Percentiles rank a stretch among this genome's conserved stretches.
Conservation (phyloP, 2,888 invertebrate species). For the Drosophila mettleri region DNA sequence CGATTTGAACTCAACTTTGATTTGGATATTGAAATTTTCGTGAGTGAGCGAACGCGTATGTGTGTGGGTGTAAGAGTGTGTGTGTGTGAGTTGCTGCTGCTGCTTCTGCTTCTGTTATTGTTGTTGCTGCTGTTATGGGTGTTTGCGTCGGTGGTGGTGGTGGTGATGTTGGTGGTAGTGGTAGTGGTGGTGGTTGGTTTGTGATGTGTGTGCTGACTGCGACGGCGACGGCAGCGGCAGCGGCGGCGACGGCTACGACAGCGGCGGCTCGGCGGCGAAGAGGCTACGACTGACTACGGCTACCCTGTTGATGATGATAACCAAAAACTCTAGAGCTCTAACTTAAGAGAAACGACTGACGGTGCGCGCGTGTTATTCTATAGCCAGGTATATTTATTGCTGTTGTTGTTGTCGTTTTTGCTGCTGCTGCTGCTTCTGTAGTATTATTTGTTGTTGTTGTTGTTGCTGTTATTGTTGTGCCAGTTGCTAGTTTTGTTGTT, state of each 20-base stretch:
- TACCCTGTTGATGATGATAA: slow-evolving; percentile 51
- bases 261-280: slow-evolving; percentile 43
- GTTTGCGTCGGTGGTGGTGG: slow-evolving; percentile 55
- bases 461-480: slow-evolving; percentile 32
- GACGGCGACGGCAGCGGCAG: slow-evolving; percentile 48
- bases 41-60: slow-evolving; percentile 63
- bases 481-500: slow-evolving; percentile 48
- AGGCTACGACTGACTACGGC: slow-evolving; percentile 39
- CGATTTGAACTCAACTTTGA: slow-evolving; percentile 84
- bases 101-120: slow-evolving; percentile 46
- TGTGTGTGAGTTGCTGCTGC: slow-evolving; percentile 47
- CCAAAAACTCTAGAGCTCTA: slow-evolving; percentile 44
- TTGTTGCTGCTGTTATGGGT: slow-evolving; percentile 52
- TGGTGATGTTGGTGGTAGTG: slow-evolving; percentile 48
- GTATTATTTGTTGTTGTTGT: slow-evolving; percentile 47
- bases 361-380: slow-evolving; percentile 31
- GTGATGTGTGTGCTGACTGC: slow-evolving; percentile 62
- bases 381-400: slow-evolving; percentile 48
- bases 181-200: slow-evolving; percentile 65
- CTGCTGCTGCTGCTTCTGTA: slow-evolving; percentile 40
- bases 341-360: slow-evolving; percentile 39
- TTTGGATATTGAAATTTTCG: slow-evolving; percentile 82
- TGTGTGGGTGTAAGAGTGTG: slow-evolving; percentile 26
- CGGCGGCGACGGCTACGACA: slow-evolving; percentile 35
- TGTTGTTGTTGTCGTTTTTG: slow-evolving; percentile 24